Percentiles rank a stretch among this genome's conserved stretches.
phyloP scores from a whole-genome alignment of 2,888 invertebrate species.

The Scaeva pyrastri region DNA sequence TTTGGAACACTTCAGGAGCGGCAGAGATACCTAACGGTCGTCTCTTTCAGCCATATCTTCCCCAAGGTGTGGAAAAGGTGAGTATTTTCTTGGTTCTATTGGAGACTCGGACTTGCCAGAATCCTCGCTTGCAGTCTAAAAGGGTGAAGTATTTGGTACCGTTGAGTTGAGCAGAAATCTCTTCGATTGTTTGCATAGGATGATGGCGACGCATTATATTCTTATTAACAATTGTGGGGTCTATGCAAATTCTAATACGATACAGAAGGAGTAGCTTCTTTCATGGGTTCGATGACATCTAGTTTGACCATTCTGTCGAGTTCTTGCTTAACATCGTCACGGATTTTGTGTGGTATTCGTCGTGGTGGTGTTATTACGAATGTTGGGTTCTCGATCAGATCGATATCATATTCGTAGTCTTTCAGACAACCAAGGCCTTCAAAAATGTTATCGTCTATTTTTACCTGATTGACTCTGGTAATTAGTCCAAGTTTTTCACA shows the following conservation, averaged over 20 bases:
- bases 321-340: conserved; percentile 79
- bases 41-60: conserved; percentile 18
- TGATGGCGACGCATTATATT: too few relatives aligned
- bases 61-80: conserved; percentile 30
- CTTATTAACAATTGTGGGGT: too few relatives aligned
- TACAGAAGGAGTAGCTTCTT: not conserved
- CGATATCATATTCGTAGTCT: conserved; percentile 52
- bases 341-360: conserved; percentile 41
- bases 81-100: conserved; percentile 27
- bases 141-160: conserved; percentile 30
- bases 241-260: too few relatives aligned
- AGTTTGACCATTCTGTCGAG: not conserved
- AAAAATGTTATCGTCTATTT: not conserved
- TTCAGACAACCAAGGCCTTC: conserved; percentile 58
- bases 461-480: not conserved
- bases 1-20: conserved; percentile 44
- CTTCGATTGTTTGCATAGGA: conserved; percentile 34
- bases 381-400: conserved; percentile 22
- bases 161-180: conserved; percentile 18
- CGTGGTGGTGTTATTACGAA: conserved; percentile 37
- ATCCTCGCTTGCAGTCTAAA: conserved; percentile 28
- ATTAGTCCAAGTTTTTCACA: conserved; percentile 9
- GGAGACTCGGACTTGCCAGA: conserved; percentile 34
- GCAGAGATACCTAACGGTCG: conserved; percentile 22
- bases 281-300: too few relatives aligned